Conservation (phyloP, 2,797 vertebrate genomes). For the Microctenopoma lineatum region DNA sequence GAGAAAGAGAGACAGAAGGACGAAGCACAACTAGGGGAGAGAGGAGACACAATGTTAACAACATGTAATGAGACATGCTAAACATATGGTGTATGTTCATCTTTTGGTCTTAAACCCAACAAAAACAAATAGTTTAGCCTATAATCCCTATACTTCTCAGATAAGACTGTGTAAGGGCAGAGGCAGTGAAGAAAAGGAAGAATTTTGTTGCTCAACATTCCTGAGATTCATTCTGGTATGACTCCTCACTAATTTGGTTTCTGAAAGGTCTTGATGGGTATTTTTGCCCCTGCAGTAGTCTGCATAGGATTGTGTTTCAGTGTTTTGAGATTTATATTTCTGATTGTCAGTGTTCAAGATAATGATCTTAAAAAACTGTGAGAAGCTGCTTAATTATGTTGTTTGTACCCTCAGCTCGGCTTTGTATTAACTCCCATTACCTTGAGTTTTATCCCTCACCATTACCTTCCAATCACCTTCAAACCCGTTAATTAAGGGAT, state of each 20-base stretch:
- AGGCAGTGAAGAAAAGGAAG: background rate
- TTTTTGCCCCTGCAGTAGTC: background rate
- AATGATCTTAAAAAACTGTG: background rate
- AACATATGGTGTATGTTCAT: no score
- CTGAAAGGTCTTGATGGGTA: conserved; percentile 20
- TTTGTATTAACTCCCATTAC: background rate
- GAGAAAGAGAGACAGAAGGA: no score
- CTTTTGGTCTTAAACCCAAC: no score
- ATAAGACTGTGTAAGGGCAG: no score
- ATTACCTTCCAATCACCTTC: conserved; percentile 38
- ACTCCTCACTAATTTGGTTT: conserved; percentile 28
- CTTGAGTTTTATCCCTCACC: conserved; percentile 29
- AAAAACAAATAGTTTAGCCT: no score
- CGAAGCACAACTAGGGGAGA: no score
- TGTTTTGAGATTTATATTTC: background rate
- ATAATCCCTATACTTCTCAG: no score
- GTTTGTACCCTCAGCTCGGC: background rate
- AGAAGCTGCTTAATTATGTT: background rate
- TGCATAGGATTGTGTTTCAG: background rate
- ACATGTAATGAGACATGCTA: no score
- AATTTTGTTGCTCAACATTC: conserved; percentile 44
- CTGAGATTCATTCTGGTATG: conserved; percentile 12
- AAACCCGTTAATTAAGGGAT: conserved; percentile 36
- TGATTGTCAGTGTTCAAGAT: background rate
- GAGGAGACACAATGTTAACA: no score